Base-by-base conservation (phyloP, 2,888 invertebrate species). In the Allophyes oxyacanthae region DNA sequence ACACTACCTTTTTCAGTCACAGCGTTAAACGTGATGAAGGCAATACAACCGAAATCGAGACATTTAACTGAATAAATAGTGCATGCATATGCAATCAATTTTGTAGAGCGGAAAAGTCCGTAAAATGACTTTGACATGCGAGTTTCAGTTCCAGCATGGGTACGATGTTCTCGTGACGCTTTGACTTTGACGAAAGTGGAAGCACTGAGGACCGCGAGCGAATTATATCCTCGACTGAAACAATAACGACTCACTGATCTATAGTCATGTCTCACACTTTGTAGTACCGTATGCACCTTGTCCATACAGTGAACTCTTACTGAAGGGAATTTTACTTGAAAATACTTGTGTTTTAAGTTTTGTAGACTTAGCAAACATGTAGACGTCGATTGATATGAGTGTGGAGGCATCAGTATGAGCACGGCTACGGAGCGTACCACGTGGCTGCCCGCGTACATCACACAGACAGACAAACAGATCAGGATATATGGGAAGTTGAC, bases 171-270 rank as follows among this genome's bases (percentile, higher is more conserved):
- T 61, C 75, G 61, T 59, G 61, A 64, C 67, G 78, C 81, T 73
- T 80, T 82, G 82, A 84, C 82, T 85, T 79, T 58, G 52, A 64
- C 65, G 49, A 55, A 76, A 84, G 85, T 87, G 87, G 84, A 89
- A 85, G 87, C 87, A 88, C 85, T 85, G 75, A 80, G 80, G 78
- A 84, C 85, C 83, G 83, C 83, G 83, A 82, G 81, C 74, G 70
- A 83, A 79, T 80, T 69, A 76, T 74, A 77, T 76, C 81, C 80
- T 84, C 82, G 79, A 82, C 82, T 82, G 81, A 84, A 83, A 85
- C 79, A 83, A 84, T 80, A 83, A 78, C 79, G 81, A 84, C 79
- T 69, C 80, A 79, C 79, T 76, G 68, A 75, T 72, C 62, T 69
- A 58, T 64, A 69, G 66, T 61, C 38, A 43, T 50, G 49, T 61